phyloP scores from a whole-genome alignment of 2,797 vertebrate species.

The Selene dorsalis region DNA sequence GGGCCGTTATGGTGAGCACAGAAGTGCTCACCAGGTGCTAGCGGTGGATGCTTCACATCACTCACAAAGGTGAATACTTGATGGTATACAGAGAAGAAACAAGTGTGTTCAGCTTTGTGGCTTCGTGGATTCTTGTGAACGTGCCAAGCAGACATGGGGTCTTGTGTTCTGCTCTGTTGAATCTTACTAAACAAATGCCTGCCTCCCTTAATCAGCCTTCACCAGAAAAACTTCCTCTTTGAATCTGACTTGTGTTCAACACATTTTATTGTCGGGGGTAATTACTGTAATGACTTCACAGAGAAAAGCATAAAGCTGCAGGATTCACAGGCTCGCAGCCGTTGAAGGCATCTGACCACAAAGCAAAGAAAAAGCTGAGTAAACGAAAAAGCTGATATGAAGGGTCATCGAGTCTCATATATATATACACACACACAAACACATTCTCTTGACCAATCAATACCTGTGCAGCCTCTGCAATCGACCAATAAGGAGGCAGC shows the following conservation, averaged over 20 bases:
- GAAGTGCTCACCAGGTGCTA: too few species aligned
- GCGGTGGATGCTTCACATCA: too few species aligned
- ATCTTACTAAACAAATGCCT: constrained; percentile 23
- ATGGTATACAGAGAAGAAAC: constrained; percentile 6
- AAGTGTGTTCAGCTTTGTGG: neutral
- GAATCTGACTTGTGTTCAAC: neutral
- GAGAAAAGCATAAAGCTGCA: neutral
- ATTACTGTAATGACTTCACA: neutral
- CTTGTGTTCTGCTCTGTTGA: constrained; percentile 4
- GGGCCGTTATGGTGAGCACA: too few species aligned
- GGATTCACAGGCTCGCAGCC: neutral
- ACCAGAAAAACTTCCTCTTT: neutral
- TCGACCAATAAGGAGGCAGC: too few species aligned
- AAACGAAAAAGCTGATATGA: too few species aligned
- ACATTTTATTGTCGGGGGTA: neutral
- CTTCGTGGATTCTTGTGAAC: constrained; percentile 37
- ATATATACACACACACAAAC: too few species aligned
- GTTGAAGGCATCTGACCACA: too few species aligned
- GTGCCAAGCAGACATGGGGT: constrained; percentile 33
- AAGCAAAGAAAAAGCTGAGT: too few species aligned
- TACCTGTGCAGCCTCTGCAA: too few species aligned
- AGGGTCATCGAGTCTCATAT: too few species aligned
- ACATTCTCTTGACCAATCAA: too few species aligned
- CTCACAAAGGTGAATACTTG: neutral
- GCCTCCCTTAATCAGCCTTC: constrained; percentile 10